Conservation (phyloP, 2,113 vertebrate species). For the Vulpes lagopus region DNA sequence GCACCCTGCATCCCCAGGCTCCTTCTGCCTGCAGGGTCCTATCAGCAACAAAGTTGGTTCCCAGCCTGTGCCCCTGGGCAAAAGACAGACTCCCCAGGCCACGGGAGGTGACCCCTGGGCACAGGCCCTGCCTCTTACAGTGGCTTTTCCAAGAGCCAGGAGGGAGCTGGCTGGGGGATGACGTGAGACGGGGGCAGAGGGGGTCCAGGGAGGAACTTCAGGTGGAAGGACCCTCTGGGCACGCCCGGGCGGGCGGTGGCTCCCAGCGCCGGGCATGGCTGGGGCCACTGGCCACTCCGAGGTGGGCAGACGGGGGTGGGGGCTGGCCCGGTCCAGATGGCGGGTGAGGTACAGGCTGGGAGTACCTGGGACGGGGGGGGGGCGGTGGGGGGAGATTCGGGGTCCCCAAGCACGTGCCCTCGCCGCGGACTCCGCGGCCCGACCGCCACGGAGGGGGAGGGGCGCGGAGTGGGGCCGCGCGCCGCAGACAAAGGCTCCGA, state of each 20-base stretch:
- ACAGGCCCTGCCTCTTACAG: conserved; percentile 22
- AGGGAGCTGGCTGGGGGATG: neutral
- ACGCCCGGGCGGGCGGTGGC: neutral
- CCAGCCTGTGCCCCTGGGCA: neutral
- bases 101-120: conserved; percentile 12
- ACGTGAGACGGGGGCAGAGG: neutral
- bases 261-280: neutral
- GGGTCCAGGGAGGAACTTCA: neutral
- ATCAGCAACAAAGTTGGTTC: conserved; percentile 9
- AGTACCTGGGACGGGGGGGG: neutral
- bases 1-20: neutral
- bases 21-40: neutral
- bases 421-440: neutral
- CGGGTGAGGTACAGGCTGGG: neutral
- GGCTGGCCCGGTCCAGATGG: neutral
- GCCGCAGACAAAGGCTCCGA: conserved; percentile 83
- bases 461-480: neutral
- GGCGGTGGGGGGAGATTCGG: neutral
- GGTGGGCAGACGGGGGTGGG: neutral
- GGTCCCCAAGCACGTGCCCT: neutral
- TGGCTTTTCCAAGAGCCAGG: neutral
- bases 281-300: neutral
- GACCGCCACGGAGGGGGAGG: neutral
- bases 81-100: neutral
- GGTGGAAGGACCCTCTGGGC: neutral